Percentiles rank a stretch among this genome's conserved stretches.
These are phyloP conservation scores for Plestiodon gilberti DNA, from an alignment of 2,113 vertebrate species.

Conservation along the genomic window DNA sequence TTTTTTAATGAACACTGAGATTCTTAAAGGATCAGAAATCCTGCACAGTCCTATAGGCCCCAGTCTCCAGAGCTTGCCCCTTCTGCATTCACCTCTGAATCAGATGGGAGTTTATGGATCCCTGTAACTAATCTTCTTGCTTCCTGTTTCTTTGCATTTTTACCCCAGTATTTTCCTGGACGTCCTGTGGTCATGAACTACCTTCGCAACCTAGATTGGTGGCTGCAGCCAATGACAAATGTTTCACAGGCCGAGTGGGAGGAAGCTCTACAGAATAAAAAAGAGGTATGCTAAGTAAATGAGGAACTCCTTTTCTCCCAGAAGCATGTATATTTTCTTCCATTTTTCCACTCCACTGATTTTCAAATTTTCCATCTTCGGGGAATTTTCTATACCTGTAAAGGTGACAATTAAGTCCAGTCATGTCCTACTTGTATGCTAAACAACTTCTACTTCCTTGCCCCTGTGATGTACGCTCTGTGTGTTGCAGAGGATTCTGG, in stretches of 20 bases:
- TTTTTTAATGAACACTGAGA: not conserved
- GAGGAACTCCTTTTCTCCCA: not conserved
- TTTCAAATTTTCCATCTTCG: not conserved
- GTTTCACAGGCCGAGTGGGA: constrained; percentile 77
- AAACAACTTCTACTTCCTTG: not conserved
- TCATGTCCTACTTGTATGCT: not conserved
- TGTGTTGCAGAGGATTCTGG: no score
- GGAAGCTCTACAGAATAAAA: constrained; percentile 77
- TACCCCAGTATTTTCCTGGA: constrained; percentile 87
- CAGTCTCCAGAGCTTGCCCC: not conserved
- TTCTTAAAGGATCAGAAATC: not conserved
- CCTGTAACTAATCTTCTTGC: not conserved
- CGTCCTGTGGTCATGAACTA: constrained; percentile 82
- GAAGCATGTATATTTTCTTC: not conserved
- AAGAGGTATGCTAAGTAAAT: constrained; percentile 75
- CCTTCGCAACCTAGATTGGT: constrained; percentile 74
- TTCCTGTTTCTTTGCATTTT: not conserved
- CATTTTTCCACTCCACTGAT: not conserved
- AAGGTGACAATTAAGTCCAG: no score
- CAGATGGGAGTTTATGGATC: no score
- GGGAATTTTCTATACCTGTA: not conserved
- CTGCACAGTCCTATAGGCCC: not conserved
- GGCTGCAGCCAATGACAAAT: constrained; percentile 75
- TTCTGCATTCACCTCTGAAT: no score
- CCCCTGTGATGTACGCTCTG: not conserved